phyloP scores from a whole-genome alignment of 1,140 invertebrate species.

The Hyposmocoma kahamanoa region DNA sequence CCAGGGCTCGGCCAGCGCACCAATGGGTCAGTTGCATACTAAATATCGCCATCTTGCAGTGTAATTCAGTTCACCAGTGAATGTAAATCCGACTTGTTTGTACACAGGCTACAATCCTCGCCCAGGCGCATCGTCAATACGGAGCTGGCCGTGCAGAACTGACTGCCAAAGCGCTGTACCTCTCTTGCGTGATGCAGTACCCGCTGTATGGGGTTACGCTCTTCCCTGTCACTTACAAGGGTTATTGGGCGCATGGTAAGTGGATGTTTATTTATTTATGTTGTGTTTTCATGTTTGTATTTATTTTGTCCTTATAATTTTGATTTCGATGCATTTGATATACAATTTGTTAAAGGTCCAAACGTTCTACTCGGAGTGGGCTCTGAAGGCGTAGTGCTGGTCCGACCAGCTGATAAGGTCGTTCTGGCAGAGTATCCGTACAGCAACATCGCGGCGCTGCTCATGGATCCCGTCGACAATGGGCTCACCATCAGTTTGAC shows the following conservation, averaged over 20 bases:
- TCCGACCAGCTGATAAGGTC: constrained; percentile 92
- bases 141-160: constrained; percentile 92
- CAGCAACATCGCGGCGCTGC: constrained; percentile 90
- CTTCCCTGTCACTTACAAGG: constrained; percentile 93
- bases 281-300: background rate
- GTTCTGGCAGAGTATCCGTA: constrained; percentile 92
- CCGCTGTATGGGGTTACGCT: constrained; percentile 95
- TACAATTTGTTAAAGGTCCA: constrained; percentile 45
- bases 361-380: constrained; percentile 88
- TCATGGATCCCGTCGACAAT: constrained; percentile 92
- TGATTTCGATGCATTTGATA: no score
- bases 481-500: constrained; percentile 89
- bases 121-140: constrained; percentile 91
- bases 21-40: constrained; percentile 66
- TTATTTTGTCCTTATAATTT: no score
- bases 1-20: constrained; percentile 45
- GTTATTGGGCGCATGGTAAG: constrained; percentile 91
- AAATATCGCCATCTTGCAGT: no score
- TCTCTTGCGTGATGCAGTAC: constrained; percentile 98
- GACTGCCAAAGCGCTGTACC: constrained; percentile 93
- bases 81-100: no score
- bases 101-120: constrained; percentile 82
- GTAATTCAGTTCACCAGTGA: no score
- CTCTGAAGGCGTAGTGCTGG: constrained; percentile 90
- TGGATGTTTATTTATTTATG: no score